phyloP scores from a whole-genome alignment of 2,888 invertebrate species.

The Tachina grossa region DNA sequence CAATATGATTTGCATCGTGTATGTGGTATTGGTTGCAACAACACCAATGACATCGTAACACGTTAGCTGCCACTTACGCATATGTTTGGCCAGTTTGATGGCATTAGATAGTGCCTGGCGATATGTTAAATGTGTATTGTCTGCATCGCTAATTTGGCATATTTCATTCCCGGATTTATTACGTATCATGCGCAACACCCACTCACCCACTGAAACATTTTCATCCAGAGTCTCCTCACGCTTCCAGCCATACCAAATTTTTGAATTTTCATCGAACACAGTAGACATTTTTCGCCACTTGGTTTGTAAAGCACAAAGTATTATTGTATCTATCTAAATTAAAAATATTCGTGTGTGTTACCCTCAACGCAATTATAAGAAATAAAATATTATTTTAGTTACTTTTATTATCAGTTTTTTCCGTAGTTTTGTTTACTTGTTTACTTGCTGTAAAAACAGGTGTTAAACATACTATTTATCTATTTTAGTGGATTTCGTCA shows the following conservation, averaged over 20 bases:
- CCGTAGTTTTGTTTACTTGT: too few species aligned
- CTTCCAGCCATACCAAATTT: conserved; percentile 29
- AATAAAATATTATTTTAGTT: too few species aligned
- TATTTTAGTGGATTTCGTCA: too few species aligned
- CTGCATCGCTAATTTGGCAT: conserved; percentile 74
- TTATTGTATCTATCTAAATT: too few species aligned
- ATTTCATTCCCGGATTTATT: conserved; percentile 35
- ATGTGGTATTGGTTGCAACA: conserved; percentile 75
- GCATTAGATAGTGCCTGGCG: conserved; percentile 74
- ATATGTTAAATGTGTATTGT: conserved; percentile 73
- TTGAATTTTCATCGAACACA: conserved; percentile 18
- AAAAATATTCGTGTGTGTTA: too few species aligned
- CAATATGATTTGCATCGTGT: conserved; percentile 75
- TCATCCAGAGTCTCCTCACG: conserved; percentile 1
- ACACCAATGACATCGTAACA: conserved; percentile 76
- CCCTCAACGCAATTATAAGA: too few species aligned
- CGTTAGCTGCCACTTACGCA: conserved; percentile 69
- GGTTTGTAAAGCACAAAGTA: not conserved
- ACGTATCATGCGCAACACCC: conserved; percentile 21
- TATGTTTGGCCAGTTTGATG: conserved; percentile 73
- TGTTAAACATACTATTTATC: too few species aligned
- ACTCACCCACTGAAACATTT: conserved; percentile 35
- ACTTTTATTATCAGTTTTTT: too few species aligned
- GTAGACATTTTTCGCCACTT: conserved; percentile 12
- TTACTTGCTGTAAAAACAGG: too few species aligned